Percentiles rank a stretch among this genome's conserved stretches.
Conservation (phyloP, 2,113 vertebrate genomes). For the Podilymbus podiceps region DNA sequence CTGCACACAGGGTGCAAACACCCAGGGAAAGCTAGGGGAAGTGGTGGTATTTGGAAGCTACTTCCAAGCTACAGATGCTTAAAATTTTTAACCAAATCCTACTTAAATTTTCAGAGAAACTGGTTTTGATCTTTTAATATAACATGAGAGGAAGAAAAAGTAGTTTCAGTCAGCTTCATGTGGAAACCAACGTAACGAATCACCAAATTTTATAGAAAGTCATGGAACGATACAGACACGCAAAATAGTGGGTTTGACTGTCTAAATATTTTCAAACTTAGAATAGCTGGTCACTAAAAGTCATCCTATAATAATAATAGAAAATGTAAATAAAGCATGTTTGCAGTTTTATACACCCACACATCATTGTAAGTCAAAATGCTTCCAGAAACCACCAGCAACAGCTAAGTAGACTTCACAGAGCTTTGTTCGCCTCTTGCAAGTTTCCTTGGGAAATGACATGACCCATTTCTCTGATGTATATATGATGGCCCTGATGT, state of each 20-base stretch:
- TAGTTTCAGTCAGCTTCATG: neutral
- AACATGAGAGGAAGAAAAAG: neutral
- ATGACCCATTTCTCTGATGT: neutral
- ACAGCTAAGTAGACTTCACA: neutral
- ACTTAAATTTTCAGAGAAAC: neutral
- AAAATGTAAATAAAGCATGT: constrained; percentile 34
- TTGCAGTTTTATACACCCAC: constrained; percentile 25
- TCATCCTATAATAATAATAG: constrained; percentile 11
- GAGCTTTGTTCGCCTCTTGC: neutral
- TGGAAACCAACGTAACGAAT: neutral
- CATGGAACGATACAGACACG: neutral
- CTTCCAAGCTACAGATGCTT: neutral
- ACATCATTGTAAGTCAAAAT: neutral
- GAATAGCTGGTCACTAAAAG: neutral
- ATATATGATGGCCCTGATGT: neutral
- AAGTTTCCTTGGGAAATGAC: neutral
- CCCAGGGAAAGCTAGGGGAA: neutral
- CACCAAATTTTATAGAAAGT: neutral
- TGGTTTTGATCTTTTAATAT: neutral
- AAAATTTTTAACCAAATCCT: neutral
- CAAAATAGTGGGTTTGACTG: neutral
- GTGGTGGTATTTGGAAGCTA: neutral
- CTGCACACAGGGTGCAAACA: neutral
- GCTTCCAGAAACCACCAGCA: neutral
- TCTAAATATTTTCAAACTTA: constrained; percentile 31